phyloP scores from a whole-genome alignment of 2,113 vertebrate species.

The Gulo gulo region DNA sequence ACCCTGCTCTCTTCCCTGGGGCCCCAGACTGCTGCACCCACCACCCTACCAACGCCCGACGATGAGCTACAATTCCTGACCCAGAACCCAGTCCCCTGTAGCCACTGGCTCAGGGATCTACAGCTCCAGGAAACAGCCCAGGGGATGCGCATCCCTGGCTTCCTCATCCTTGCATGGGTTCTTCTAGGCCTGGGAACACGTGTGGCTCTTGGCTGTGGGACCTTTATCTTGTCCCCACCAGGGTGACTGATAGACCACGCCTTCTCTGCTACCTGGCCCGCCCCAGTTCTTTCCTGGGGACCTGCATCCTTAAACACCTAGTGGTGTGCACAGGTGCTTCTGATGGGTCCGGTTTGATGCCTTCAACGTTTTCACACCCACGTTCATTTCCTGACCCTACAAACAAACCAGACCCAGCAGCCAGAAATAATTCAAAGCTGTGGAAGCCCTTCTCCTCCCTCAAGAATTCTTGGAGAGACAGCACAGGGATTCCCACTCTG shows the following conservation, averaged over 20 bases:
- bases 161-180: neutral
- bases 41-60: too few relatives aligned
- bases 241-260: fast-evolving
- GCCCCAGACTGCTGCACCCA: too few relatives aligned
- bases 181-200: neutral
- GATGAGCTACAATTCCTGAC: neutral
- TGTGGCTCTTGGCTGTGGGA: too few relatives aligned
- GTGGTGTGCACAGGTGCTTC: too few relatives aligned
- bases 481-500: too few relatives aligned
- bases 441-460: neutral
- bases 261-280: neutral
- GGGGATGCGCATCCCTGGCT: too few relatives aligned
- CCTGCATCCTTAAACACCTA: fast-evolving
- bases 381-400: neutral
- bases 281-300: too few relatives aligned
- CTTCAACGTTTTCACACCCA: neutral
- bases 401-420: too few relatives aligned
- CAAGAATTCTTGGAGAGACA: neutral
- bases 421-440: neutral
- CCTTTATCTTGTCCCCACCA: neutral
- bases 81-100: fast-evolving
- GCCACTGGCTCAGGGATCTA: fast-evolving
- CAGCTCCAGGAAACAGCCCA: neutral
- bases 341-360: neutral
- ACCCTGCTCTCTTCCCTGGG: neutral